Base-by-base conservation (phyloP, 2,113 vertebrate genomes). In the Lonchura striata region DNA sequence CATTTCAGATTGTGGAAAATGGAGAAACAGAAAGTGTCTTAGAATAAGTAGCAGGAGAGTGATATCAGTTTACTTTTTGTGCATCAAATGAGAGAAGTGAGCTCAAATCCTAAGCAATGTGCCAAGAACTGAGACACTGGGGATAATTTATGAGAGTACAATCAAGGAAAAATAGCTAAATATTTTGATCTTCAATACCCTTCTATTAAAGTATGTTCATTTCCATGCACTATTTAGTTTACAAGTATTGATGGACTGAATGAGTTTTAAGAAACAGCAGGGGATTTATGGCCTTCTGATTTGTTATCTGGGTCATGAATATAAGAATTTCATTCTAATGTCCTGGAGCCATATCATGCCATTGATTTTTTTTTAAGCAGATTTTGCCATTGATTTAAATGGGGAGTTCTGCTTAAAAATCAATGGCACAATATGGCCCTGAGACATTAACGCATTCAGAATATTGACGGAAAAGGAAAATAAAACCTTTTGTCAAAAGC, bases 361-460 rank as follows among this genome's bases (percentile, higher is more conserved):
- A 95, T 95, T 90, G 96, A 96, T 97, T 96, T 97, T 96, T 96
- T 95, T 95, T 92, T 59, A 94, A 96, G 89, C 94, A 95, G 91
- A 97, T 97, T 95, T 94, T 89, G 33, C 54, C 92, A 95, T 92
- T 94, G 92, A 96, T 97, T 97, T 90, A 96, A 96, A 94, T 81
- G 41, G 59, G 54, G 91, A 94, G 80, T 91, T 95, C 80, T 96
- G 82, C 87, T 88, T 96, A 94, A 96, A 97, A 96, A 96, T 95
- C 96, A 94, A 94, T 96, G 88, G 42, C 63, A 92, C 84, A 91
- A 72, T 97, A 96, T 92, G 85, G 93, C 90, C 89, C 80, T 80
- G 39, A 91, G 88, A 92, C 94, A 95, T 95, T 96, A 97, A 95
- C 91, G 17, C 87, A 94, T 95, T 94, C 88, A 49, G 90, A 97